These are phyloP conservation scores for Chrysolina americana DNA, from an alignment of 2,888 invertebrate species.

Conservation along the genomic window DNA sequence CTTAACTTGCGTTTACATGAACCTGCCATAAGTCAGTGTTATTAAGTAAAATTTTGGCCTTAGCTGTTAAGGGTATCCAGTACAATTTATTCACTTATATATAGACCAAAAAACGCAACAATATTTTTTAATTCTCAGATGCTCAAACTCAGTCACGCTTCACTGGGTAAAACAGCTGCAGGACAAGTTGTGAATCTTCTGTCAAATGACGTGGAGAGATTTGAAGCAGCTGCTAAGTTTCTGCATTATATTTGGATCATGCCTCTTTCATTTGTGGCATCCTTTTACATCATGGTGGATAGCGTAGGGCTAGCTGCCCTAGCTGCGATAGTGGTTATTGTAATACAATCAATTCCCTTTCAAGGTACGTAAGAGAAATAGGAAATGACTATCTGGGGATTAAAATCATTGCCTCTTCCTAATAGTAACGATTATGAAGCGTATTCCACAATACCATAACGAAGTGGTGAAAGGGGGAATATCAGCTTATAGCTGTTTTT, in stretches of 20 bases:
- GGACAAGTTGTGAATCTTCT: constrained; percentile 88
- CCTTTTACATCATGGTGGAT: constrained; percentile 74
- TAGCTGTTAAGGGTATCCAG: too few relatives aligned
- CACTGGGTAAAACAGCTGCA: constrained; percentile 85
- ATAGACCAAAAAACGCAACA: too few relatives aligned
- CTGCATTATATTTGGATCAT: constrained; percentile 86
- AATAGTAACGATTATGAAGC: too few relatives aligned
- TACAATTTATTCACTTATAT: too few relatives aligned
- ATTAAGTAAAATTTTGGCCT: too few relatives aligned
- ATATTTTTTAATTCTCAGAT: constrained; percentile 66
- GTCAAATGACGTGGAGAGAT: constrained; percentile 87
- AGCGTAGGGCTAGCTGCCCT: constrained; percentile 72
- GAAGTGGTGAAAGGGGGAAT: too few relatives aligned
- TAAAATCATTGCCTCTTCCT: too few relatives aligned
- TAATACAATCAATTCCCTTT: constrained; percentile 70
- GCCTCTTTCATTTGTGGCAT: constrained; percentile 80
- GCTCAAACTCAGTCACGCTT: constrained; percentile 76
- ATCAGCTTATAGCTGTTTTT: too few relatives aligned
- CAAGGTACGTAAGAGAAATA: constrained; percentile 65
- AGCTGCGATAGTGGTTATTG: constrained; percentile 75
- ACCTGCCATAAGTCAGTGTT: too few relatives aligned
- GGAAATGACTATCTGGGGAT: not conserved
- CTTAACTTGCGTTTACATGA: too few relatives aligned
- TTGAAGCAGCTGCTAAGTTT: constrained; percentile 79
- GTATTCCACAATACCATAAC: too few relatives aligned